phyloP scores from a whole-genome alignment of 2,888 invertebrate species.

The Norana najaformis region DNA sequence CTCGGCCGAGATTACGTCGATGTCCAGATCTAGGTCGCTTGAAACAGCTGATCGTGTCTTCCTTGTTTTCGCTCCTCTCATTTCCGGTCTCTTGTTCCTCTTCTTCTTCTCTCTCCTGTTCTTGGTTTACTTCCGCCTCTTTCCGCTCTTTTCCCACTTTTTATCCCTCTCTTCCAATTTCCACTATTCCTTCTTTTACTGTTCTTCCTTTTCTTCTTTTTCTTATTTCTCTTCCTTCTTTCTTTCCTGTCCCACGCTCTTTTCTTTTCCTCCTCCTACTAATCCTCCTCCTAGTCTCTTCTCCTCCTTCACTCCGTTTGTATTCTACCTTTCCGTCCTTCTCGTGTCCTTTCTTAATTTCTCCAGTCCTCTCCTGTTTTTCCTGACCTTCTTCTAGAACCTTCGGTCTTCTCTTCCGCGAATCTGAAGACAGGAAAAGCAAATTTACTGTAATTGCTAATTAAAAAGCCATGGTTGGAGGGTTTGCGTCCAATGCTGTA shows the following conservation, averaged over 20 bases:
- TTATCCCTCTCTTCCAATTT: background rate
- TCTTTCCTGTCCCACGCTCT: background rate
- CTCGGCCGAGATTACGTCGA: background rate
- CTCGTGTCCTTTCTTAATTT: background rate
- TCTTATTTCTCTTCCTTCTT: background rate
- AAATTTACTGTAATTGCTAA: background rate
- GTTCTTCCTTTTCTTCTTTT: background rate
- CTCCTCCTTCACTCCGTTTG: background rate
- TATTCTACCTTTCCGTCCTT: background rate
- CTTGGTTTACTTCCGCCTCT: background rate
- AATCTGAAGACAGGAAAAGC: background rate
- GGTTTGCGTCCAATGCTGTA: too few species aligned
- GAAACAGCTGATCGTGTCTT: background rate
- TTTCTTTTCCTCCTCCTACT: background rate
- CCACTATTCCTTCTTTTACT: background rate
- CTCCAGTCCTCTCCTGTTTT: background rate
- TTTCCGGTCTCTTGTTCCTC: background rate
- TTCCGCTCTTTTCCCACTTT: background rate
- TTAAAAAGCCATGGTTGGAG: too few species aligned
- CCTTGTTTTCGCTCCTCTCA: slow-evolving; percentile 8
- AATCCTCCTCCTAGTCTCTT: background rate
- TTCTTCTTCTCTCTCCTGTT: background rate
- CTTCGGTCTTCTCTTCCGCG: background rate
- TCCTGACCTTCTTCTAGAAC: background rate
- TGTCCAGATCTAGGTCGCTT: background rate